phyloP scores from a whole-genome alignment of 2,888 invertebrate species.

The Eretmocerus hayati region DNA sequence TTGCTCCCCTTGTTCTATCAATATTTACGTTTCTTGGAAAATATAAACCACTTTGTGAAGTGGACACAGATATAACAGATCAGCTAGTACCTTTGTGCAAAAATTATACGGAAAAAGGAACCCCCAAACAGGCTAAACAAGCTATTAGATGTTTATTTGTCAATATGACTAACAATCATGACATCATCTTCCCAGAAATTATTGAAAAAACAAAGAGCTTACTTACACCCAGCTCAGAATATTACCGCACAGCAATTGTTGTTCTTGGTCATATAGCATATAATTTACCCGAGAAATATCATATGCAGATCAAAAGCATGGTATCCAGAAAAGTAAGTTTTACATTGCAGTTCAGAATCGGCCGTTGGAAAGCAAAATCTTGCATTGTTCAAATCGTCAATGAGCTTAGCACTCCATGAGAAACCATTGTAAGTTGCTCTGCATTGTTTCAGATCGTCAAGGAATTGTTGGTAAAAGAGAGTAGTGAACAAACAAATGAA shows the following conservation, averaged over 20 bases:
- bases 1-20: slow-evolving; percentile 74
- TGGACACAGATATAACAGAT: slow-evolving; percentile 69
- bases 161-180: slow-evolving; percentile 65
- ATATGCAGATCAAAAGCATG: slow-evolving; percentile 85
- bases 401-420: no score
- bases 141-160: slow-evolving; percentile 88
- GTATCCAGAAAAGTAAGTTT: slow-evolving; percentile 74
- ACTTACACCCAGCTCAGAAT: slow-evolving; percentile 64
- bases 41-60: slow-evolving; percentile 74
- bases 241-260: slow-evolving; percentile 90
- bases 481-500: slow-evolving; percentile 51
- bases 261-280: slow-evolving; percentile 91
- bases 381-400: slow-evolving; percentile 2
- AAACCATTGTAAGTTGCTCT: no score
- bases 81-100: slow-evolving; percentile 80
- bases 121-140: slow-evolving; percentile 93
- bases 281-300: slow-evolving; percentile 84
- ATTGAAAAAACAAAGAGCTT: slow-evolving; percentile 73
- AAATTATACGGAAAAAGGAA: slow-evolving; percentile 80
- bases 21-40: slow-evolving; percentile 83
- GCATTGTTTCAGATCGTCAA: slow-evolving; percentile 69
- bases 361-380: no score
- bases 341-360: neutral
- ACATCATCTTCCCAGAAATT: slow-evolving; percentile 74
- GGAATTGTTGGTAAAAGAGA: slow-evolving; percentile 82